Evolutionary conservation across 2,113 vertebrate species (phyloP).

Genomic region (Hippocampus mohnikei): DNA sequence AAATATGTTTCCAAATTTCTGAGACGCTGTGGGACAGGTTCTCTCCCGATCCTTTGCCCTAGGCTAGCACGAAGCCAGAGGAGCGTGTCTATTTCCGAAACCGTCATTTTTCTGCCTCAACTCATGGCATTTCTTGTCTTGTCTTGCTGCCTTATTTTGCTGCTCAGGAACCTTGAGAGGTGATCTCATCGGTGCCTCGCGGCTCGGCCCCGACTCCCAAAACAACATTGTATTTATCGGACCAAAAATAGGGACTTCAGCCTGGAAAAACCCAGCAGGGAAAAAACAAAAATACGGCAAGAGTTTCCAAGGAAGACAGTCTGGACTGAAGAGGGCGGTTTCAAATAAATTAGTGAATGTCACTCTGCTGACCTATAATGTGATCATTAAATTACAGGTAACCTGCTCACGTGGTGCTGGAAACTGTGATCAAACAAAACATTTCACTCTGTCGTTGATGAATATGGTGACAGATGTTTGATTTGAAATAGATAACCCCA

Average conservation of each 20-base stretch:
- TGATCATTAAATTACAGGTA: neutral
- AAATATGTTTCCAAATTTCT: conserved; percentile 12
- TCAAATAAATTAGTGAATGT: conserved; percentile 39
- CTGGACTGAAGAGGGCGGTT: conserved; percentile 51
- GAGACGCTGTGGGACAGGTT: conserved; percentile 6
- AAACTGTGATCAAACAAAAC: neutral
- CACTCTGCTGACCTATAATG: neutral
- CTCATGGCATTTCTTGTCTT: conserved; percentile 59
- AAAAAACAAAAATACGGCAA: conserved; percentile 63
- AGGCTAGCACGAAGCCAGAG: conserved; percentile 33
- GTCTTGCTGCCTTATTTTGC: conserved; percentile 71
- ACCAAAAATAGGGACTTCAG: conserved; percentile 72
- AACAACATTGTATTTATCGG: conserved; percentile 73
- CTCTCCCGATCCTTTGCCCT: conserved; percentile 36
- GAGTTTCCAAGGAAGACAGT: conserved; percentile 64
- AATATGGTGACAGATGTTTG: neutral
- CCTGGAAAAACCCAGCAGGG: conserved; percentile 71
- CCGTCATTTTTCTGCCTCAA: conserved; percentile 53
- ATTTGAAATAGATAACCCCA: too few relatives aligned
- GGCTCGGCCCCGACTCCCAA: conserved; percentile 57
- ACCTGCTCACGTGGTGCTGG: neutral
- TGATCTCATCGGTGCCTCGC: conserved; percentile 67
- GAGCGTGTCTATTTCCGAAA: conserved; percentile 50
- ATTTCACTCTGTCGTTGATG: neutral
- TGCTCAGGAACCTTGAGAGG: conserved; percentile 56